Evolutionary conservation across 2,888 invertebrate species (phyloP).

Genomic region (Pediacus dermestoides): DNA sequence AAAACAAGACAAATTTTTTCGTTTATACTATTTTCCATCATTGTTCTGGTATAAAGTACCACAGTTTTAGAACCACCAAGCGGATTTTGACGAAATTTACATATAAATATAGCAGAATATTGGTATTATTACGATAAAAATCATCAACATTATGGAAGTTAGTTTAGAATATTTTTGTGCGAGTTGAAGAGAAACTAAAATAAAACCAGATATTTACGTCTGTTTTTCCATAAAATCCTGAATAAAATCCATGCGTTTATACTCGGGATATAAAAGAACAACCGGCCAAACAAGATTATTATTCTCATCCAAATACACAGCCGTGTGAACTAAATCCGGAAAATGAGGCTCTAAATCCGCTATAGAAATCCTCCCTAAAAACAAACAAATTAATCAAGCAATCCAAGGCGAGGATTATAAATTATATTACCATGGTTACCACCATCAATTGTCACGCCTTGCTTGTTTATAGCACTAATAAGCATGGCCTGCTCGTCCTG

Average conservation of each 20-base stretch:
- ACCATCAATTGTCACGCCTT: slow-evolving; percentile 55
- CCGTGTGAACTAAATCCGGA: slow-evolving; percentile 61
- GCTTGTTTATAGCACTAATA: slow-evolving; percentile 49
- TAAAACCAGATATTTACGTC: no score
- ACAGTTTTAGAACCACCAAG: no score
- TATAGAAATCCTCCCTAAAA: slow-evolving; percentile 45
- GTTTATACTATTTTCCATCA: no score
- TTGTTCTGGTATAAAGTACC: no score
- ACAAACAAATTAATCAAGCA: slow-evolving; percentile 10
- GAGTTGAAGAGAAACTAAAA: no score
- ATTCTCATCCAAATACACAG: slow-evolving; percentile 61
- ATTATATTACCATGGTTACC: slow-evolving; percentile 38
- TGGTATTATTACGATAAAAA: no score
- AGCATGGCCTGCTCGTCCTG: slow-evolving; percentile 49
- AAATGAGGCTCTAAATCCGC: slow-evolving; percentile 62
- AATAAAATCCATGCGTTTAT: slow-evolving; percentile 81
- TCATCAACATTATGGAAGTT: no score
- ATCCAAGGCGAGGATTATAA: not conserved
- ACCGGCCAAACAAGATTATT: slow-evolving; percentile 79
- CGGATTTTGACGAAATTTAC: no score
- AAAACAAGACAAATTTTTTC: no score
- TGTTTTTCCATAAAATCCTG: slow-evolving; percentile 74
- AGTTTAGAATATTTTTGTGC: no score
- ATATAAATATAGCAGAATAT: no score
- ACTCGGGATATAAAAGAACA: slow-evolving; percentile 84